These are phyloP conservation scores for Bubo bubo DNA, from an alignment of 2,113 vertebrate species.

Conservation along the genomic window DNA sequence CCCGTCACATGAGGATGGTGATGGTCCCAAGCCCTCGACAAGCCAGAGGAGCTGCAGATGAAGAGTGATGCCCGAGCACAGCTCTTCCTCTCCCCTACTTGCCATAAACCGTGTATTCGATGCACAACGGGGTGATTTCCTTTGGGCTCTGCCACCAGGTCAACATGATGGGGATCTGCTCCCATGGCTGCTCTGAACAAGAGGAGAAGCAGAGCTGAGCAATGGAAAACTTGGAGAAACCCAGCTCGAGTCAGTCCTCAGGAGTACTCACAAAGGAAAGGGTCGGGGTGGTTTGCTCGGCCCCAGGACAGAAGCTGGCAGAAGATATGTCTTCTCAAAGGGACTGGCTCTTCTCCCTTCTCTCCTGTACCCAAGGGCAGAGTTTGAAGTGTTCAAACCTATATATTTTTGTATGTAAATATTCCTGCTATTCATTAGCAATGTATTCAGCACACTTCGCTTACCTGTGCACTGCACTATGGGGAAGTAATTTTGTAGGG, in stretches of 20 bases:
- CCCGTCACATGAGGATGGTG: not conserved
- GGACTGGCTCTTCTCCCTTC: slow-evolving; percentile 1
- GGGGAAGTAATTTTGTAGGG: not conserved
- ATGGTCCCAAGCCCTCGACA: not conserved
- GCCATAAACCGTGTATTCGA: not conserved
- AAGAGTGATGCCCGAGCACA: accelerated
- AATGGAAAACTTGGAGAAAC: not conserved
- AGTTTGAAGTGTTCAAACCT: slow-evolving; percentile 31
- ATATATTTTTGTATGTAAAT: slow-evolving; percentile 65
- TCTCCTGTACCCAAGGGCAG: slow-evolving; percentile 9
- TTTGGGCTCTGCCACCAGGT: not conserved
- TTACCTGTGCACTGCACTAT: slow-evolving; percentile 37
- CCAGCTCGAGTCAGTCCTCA: accelerated
- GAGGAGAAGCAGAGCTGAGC: not conserved
- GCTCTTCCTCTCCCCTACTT: not conserved
- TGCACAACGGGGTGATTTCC: accelerated
- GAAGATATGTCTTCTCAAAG: not conserved
- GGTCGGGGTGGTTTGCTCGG: not conserved
- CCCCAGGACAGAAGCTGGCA: not conserved
- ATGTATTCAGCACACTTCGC: slow-evolving; percentile 18
- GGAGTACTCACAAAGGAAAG: not conserved
- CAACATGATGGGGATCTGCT: accelerated
- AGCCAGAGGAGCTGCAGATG: not conserved
- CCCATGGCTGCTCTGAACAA: not conserved
- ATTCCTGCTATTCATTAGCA: slow-evolving; percentile 4